Conservation (phyloP, 35 echinoderm and acorn worm species). For the Heliocidaris tuberculata region DNA sequence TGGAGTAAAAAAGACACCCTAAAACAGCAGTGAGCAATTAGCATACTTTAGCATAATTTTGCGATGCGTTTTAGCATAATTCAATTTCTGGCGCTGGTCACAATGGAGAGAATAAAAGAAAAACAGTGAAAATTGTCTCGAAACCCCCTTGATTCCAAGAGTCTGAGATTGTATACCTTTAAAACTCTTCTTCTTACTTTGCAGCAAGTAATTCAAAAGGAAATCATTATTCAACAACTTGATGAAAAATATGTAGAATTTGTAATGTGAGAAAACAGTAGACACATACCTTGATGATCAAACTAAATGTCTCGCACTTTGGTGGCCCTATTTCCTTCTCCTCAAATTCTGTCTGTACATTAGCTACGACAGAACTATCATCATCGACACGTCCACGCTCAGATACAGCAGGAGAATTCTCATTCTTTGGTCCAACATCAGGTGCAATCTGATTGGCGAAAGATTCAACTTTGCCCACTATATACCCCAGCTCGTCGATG, state of each 20-base stretch:
- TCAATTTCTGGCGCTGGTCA: too few species aligned
- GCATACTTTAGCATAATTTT: too few species aligned
- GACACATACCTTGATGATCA: constrained; percentile 30
- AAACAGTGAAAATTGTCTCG: too few species aligned
- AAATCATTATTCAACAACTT: neutral
- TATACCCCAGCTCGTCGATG: constrained; percentile 26
- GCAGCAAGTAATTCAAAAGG: neutral
- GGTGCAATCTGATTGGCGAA: neutral
- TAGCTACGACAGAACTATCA: neutral
- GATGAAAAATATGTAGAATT: neutral
- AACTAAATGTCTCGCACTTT: neutral
- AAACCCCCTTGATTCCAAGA: neutral
- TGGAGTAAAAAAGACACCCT: too few species aligned
- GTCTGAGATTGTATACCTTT: too few species aligned
- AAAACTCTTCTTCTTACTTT: too few species aligned
- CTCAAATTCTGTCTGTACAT: constrained; percentile 26
- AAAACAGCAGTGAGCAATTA: too few species aligned
- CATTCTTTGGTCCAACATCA: neutral
- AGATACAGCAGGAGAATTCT: neutral
- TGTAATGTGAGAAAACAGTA: neutral
- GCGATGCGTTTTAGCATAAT: too few species aligned
- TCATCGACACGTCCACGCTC: neutral
- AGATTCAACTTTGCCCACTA: neutral
- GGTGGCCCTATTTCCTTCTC: neutral
- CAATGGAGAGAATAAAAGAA: too few species aligned